Evolutionary conservation across 2,113 vertebrate genomes (phyloP).

Genomic region (Bos indicus): DNA sequence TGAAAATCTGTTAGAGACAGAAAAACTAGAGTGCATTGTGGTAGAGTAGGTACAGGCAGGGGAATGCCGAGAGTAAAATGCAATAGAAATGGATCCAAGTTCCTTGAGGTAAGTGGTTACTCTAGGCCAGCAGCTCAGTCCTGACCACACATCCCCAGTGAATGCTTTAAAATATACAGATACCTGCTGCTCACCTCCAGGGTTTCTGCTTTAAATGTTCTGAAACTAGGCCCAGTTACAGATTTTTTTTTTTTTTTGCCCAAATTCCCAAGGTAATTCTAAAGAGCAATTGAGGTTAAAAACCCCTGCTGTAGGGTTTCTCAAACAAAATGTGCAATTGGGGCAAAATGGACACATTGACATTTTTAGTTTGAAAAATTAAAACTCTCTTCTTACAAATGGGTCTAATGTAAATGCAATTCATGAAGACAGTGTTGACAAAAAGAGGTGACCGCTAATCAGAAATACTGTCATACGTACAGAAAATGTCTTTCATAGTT

Average conservation of each 20-base stretch:
- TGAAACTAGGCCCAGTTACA: neutral
- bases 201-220: neutral
- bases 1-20: neutral
- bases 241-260: neutral
- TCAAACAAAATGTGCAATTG: neutral
- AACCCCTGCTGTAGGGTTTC: neutral
- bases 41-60: no score
- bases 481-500: conserved; percentile 20
- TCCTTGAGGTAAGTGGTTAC: neutral
- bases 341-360: neutral
- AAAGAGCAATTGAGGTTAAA: neutral
- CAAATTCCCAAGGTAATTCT: neutral
- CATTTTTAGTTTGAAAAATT: conserved; percentile 28
- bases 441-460: neutral
- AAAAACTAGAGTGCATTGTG: neutral
- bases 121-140: neutral
- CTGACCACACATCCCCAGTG: neutral
- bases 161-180: neutral
- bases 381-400: neutral
- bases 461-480: neutral
- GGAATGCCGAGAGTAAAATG: neutral
- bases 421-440: neutral
- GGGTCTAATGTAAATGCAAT: neutral
- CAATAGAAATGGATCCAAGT: neutral
- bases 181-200: neutral